Percentiles rank a stretch among this genome's conserved stretches.
Evolutionary conservation across 2,113 vertebrate species (phyloP).

Genomic region (Aspidoscelis tigris): DNA sequence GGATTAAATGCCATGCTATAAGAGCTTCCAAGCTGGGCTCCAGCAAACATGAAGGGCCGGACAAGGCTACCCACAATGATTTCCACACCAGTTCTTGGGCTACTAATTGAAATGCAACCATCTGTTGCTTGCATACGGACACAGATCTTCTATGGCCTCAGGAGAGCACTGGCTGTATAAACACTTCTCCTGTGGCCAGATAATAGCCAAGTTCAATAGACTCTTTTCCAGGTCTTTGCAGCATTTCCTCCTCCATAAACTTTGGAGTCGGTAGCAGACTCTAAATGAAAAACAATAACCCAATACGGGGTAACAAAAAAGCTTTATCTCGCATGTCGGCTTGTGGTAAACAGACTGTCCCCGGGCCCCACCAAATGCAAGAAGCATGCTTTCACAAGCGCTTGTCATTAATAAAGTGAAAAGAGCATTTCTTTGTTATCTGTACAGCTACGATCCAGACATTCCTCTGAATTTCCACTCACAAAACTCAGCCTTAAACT

Average conservation of each 20-base stretch:
- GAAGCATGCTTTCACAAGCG: background rate
- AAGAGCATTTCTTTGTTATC: conserved; percentile 5
- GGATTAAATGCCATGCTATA: background rate
- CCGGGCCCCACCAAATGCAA: background rate
- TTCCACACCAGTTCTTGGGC: background rate
- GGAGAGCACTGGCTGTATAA: background rate
- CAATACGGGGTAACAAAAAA: background rate
- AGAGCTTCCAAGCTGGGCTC: background rate
- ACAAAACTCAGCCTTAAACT: conserved; percentile 16
- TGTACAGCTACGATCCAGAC: background rate
- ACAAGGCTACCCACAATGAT: background rate
- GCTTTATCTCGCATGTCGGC: conserved; percentile 21
- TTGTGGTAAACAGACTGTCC: background rate
- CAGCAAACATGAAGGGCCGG: background rate
- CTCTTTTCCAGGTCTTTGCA: background rate
- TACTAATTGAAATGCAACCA: conserved; percentile 5
- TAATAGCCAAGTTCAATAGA: background rate
- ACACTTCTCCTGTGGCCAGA: background rate
- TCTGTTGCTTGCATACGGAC: background rate
- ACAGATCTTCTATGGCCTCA: background rate
- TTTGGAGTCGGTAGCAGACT: background rate
- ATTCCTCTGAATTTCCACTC: background rate
- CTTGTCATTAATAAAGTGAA: conserved; percentile 29
- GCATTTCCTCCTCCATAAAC: conserved; percentile 29
- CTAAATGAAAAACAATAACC: conserved; percentile 32